Evolutionary conservation across 1,140 invertebrate genomes (phyloP).

Genomic region (Diachasmimorpha longicaudata): DNA sequence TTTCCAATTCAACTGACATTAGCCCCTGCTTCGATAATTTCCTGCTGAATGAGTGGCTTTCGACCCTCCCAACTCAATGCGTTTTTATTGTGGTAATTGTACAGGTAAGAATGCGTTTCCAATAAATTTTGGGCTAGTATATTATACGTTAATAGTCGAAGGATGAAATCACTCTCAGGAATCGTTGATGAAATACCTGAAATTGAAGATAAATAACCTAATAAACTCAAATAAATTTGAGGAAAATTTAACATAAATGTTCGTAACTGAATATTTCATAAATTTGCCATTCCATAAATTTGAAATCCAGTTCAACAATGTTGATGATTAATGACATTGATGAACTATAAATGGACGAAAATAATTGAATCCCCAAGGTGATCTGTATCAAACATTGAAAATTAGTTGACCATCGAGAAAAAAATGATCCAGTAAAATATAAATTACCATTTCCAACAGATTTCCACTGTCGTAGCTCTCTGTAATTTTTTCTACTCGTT

Average conservation of each 20-base stretch:
- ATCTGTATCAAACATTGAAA: no score
- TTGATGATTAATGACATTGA: no score
- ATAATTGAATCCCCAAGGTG: no score
- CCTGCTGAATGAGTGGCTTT: constrained; percentile 70
- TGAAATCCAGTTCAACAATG: no score
- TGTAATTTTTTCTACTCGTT: constrained; percentile 45
- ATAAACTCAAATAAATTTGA: no score
- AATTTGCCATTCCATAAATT: no score
- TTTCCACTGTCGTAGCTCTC: constrained; percentile 50
- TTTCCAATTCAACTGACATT: constrained; percentile 67
- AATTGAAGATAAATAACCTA: constrained; percentile 28
- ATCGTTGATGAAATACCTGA: constrained; percentile 38
- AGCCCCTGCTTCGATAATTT: constrained; percentile 73
- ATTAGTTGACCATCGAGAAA: not conserved
- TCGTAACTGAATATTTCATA: no score
- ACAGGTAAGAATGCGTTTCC: constrained; percentile 77
- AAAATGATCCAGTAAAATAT: not conserved
- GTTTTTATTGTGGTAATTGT: constrained; percentile 66
- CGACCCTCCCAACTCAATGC: constrained; percentile 76
- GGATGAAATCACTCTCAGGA: constrained; percentile 47
- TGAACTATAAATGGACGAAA: no score
- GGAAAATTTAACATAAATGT: no score
- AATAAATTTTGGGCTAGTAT: constrained; percentile 85
- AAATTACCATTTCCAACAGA: constrained; percentile 37
- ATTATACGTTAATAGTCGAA: constrained; percentile 78